These are phyloP conservation scores for Andrena marginata DNA, from an alignment of 2,888 invertebrate genomes.

Conservation along the genomic window DNA sequence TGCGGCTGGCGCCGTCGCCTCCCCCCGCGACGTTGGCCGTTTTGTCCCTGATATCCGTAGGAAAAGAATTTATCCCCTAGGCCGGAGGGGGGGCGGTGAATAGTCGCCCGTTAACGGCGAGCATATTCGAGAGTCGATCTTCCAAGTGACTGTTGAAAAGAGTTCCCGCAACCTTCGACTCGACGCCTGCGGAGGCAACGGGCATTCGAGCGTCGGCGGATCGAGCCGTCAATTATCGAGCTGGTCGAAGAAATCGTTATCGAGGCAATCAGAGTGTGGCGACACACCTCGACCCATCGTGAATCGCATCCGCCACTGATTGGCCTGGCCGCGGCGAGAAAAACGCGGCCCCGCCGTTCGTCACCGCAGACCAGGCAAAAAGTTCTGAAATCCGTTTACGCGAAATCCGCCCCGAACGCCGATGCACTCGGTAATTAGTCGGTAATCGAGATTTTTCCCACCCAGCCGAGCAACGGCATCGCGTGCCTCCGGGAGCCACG, in stretches of 20 bases:
- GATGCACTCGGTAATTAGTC: constrained; percentile 36
- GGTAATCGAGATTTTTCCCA: constrained; percentile 7
- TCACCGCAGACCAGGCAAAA: constrained; percentile 32
- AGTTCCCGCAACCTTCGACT: neutral
- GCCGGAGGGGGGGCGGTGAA: neutral
- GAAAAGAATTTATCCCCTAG: constrained; percentile 13
- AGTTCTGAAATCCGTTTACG: constrained; percentile 51
- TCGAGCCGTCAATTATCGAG: constrained; percentile 72
- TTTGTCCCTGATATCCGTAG: constrained; percentile 2
- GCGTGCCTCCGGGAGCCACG: neutral
- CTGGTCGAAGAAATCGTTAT: constrained; percentile 79
- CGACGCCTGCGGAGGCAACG: constrained; percentile 38
- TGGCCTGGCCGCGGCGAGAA: constrained; percentile 51
- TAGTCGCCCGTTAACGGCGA: neutral
- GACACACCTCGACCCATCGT: constrained; percentile 74
- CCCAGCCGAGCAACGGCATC: too few species aligned
- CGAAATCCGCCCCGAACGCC: constrained; percentile 22
- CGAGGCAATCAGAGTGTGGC: constrained; percentile 80
- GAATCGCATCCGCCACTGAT: constrained; percentile 74
- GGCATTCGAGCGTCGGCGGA: constrained; percentile 33
- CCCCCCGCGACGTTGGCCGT: constrained; percentile 10
- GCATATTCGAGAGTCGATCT: neutral
- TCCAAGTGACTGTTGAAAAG: neutral
- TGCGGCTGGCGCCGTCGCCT: constrained; percentile 49
- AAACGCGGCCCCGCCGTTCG: constrained; percentile 49